Percentiles rank a stretch among this genome's conserved stretches.
These are phyloP conservation scores for Tadarida brasiliensis DNA, from an alignment of 2,797 vertebrate species.

Conservation along the genomic window DNA sequence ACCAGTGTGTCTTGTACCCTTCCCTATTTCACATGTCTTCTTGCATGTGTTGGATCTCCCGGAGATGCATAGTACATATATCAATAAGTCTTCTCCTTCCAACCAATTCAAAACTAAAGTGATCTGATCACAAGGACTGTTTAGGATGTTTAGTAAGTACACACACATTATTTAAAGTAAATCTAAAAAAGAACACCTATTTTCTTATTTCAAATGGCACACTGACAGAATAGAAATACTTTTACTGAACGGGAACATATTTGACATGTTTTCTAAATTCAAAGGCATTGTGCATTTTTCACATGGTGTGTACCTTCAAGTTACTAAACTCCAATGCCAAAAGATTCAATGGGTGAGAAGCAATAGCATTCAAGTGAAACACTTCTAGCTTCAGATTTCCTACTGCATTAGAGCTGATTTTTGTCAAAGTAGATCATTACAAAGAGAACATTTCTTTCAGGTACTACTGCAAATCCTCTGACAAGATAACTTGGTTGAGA, in stretches of 20 bases:
- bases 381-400: not conserved
- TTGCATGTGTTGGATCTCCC: not conserved
- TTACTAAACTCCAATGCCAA: not conserved
- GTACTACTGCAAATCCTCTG: not conserved
- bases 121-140: not conserved
- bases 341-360: not conserved
- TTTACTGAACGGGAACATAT: not conserved
- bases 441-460: not conserved
- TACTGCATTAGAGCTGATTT: not conserved
- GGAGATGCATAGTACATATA: not conserved
- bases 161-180: not conserved
- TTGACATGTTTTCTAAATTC: not conserved
- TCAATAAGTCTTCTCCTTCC: not conserved
- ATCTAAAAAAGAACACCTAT: not conserved
- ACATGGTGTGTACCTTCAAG: not conserved
- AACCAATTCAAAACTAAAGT: not conserved
- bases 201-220: not conserved
- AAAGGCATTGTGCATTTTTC: not conserved
- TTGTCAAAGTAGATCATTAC: not conserved
- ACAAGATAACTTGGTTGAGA: not conserved
- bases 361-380: not conserved
- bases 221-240: not conserved
- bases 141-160: not conserved
- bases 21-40: not conserved
- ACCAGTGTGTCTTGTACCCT: not conserved